Evolutionary conservation across 2,113 vertebrate species (phyloP), one percentile per base, ranked within the genome.

Genomic region (Ceyx melanurus): DNA sequence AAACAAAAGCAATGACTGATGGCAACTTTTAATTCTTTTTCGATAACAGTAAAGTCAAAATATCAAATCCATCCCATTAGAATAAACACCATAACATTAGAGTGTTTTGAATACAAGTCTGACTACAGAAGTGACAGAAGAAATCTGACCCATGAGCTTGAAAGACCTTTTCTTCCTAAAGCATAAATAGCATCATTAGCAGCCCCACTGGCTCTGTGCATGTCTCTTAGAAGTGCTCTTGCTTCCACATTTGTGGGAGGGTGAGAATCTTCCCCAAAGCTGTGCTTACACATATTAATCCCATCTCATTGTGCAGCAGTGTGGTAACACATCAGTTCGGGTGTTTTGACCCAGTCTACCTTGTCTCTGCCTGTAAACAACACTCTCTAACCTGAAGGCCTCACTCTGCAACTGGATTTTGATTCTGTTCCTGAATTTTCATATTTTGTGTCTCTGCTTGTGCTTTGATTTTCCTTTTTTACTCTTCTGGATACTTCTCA

Each of bases 71-170:
- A 94, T 71, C 46, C 40, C 62, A 78, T 96, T 61, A 61, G 72
- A 93, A 60, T 64, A 94, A 82, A 92, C 94, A 92, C 90, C 71
- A 72, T 90, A 95, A 89, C 51, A 88, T 96, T 94, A 76, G 20
- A 26, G 64, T 94, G 48, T 54, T 95, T 95, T 95, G 77, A 96
- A 37, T 33, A 26, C 26, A 54, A 89, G 46, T 82, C 92, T 88
- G 82, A 89, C 56, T 96, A 76, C 68, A 86, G 86, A 90, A 85
- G 70, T 71, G 4, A 11, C 37, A 68, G 61, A n/a, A 90, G 37
- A 76, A 68, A 94, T 86, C 37, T 89, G 65, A 61, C 90, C 46
- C 43, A 58, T 80, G 40, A 86, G 60, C 71, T 82, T 79, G 71
- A 78, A 94, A 46, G 42, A 81, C 17, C 29, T 92, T 94, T 62